These are phyloP conservation scores for Rotaria socialis DNA, from an alignment of 2,888 invertebrate genomes.

Conservation along the genomic window DNA sequence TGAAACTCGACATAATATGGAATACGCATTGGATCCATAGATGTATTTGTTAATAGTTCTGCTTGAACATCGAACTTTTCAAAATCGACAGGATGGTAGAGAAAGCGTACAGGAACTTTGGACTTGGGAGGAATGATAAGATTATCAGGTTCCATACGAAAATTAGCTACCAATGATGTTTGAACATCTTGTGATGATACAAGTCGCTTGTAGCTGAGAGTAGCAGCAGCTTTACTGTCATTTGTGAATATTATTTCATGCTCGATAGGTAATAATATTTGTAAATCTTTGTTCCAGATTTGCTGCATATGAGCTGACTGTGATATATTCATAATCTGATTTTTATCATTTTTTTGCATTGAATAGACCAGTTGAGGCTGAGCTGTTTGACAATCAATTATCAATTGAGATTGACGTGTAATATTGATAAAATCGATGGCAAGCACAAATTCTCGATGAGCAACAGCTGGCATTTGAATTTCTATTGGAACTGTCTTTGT, in stretches of 20 bases:
- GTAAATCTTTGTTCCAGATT: not conserved
- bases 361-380: not conserved
- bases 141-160: not conserved
- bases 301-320: not conserved
- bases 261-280: not conserved
- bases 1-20: not conserved
- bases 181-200: not conserved
- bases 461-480: not conserved
- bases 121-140: not conserved
- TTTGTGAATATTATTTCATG: not conserved
- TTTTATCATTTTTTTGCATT: not conserved
- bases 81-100: not conserved
- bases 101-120: not conserved
- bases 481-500: not conserved
- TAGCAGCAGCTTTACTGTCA: not conserved
- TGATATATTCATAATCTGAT: not conserved
- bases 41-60: not conserved
- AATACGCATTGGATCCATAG: not conserved
- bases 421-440: not conserved
- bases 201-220: not conserved
- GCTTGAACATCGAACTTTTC: not conserved
- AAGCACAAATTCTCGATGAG: not conserved
- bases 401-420: not conserved
- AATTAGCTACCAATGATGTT: not conserved
- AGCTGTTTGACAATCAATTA: not conserved